Conservation (phyloP, 1,140 invertebrate species). For the Ceratosolen solmsi region DNA sequence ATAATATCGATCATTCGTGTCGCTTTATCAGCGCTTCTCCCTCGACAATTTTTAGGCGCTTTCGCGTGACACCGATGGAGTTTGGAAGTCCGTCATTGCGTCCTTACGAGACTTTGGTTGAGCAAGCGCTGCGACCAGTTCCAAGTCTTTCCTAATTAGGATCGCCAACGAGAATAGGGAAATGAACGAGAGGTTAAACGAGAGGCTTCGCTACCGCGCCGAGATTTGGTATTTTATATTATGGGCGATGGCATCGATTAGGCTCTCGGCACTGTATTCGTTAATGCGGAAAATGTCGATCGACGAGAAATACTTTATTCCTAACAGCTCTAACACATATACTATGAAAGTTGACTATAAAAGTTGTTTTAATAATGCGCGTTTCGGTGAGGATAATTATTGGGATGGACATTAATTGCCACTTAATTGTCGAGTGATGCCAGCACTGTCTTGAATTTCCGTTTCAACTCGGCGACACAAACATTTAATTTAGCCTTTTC, state of each 20-base stretch:
- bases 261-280: neutral
- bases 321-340: no score
- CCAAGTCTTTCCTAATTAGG: constrained; percentile 56
- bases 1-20: no score
- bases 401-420: neutral
- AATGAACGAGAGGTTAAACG: constrained; percentile 53
- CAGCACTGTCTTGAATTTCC: neutral
- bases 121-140: constrained; percentile 52
- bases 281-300: neutral
- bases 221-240: constrained; percentile 33
- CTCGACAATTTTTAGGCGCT: no score
- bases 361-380: neutral
- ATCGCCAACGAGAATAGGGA: constrained; percentile 46
- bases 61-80: constrained; percentile 37
- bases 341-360: neutral
- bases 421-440: neutral
- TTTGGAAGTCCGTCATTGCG: constrained; percentile 52
- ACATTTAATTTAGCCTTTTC: no score
- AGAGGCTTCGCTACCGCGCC: neutral
- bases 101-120: neutral
- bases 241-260: neutral
- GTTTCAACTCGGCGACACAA: no score
- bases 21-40: no score
- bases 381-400: neutral
- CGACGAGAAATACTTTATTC: no score